Evolutionary conservation across 2,113 vertebrate species (phyloP).

Genomic region (Vidua chalybeata): DNA sequence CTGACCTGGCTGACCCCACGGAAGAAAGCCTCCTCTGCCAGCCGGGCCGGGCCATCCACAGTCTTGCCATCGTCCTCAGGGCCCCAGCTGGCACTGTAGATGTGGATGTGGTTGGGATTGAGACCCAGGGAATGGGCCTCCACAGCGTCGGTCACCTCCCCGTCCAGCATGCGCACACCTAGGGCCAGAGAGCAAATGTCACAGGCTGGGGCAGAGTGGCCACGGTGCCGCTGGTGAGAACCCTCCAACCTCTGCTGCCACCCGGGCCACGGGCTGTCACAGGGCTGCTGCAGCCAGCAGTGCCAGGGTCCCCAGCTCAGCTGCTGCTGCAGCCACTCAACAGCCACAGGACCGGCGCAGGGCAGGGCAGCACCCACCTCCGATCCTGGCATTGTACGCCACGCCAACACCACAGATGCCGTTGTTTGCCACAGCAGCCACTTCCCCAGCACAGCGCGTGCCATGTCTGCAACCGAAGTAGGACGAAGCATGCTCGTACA

Average conservation of each 20-base stretch:
- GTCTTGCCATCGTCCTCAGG: conserved; percentile 97
- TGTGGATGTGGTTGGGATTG: conserved; percentile 94
- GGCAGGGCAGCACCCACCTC: conserved; percentile 77
- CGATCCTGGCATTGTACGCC: conserved; percentile 91
- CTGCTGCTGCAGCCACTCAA: rapidly evolving
- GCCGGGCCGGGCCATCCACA: conserved; percentile 92
- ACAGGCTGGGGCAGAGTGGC: rapidly evolving
- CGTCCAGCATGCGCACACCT: conserved; percentile 98
- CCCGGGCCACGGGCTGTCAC: rapidly evolving
- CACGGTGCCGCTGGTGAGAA: rapidly evolving
- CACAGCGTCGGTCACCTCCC: conserved; percentile 95
- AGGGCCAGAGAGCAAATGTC: background rate
- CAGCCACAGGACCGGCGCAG: rapidly evolving
- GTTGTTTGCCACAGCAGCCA: conserved; percentile 91
- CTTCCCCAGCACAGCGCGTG: conserved; percentile 93
- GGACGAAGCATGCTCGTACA: rapidly evolving
- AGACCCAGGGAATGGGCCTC: conserved; percentile 94
- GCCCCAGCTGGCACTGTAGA: conserved; percentile 99
- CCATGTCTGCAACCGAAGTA: conserved; percentile 80
- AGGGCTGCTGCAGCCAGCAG: background rate
- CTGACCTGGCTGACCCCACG: conserved; percentile 92
- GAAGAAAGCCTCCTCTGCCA: conserved; percentile 93
- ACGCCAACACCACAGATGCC: conserved; percentile 93
- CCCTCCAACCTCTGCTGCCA: background rate
- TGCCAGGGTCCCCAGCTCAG: rapidly evolving